phyloP scores from a whole-genome alignment of 2,113 vertebrate genomes.

The Osmerus eperlanus region DNA sequence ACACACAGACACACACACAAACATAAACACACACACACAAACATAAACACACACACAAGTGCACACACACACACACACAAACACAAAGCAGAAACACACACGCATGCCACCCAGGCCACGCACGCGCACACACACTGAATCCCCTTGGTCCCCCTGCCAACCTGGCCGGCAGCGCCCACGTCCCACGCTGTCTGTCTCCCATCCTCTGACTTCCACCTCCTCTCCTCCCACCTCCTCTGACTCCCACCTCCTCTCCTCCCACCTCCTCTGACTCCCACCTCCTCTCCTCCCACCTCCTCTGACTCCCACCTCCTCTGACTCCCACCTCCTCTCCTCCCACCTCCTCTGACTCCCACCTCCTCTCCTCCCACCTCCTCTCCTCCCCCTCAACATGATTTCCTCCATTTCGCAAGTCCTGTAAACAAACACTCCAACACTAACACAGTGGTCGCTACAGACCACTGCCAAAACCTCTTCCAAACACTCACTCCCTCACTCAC shows the following conservation, averaged over 20 bases:
- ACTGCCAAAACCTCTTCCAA: conserved; percentile 24
- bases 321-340: conserved; percentile 17
- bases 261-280: too few relatives aligned
- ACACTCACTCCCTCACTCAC: conserved; percentile 38
- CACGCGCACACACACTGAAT: conserved; percentile 3
- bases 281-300: too few relatives aligned
- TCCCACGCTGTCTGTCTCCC: too few relatives aligned
- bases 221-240: too few relatives aligned
- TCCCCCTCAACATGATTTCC: conserved; percentile 58
- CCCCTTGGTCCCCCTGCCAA: not conserved
- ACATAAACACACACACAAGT: conserved; percentile 16
- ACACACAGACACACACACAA: not conserved
- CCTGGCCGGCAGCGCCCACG: too few relatives aligned
- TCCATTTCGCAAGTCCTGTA: conserved; percentile 54
- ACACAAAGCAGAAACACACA: conserved; percentile 8
- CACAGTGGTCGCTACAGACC: conserved; percentile 36
- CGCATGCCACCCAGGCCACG: conserved; percentile 11
- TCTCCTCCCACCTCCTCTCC: conserved; percentile 35
- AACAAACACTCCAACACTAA: conserved; percentile 62
- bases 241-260: not conserved
- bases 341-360: conserved; percentile 51
- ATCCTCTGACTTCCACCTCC: too few relatives aligned
- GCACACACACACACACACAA: conserved; percentile 12
- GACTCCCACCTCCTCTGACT: not conserved
- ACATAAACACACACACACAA: conserved; percentile 14